These are phyloP conservation scores for Lepidothrix coronata DNA, from an alignment of 2,113 vertebrate genomes.

Conservation along the genomic window DNA sequence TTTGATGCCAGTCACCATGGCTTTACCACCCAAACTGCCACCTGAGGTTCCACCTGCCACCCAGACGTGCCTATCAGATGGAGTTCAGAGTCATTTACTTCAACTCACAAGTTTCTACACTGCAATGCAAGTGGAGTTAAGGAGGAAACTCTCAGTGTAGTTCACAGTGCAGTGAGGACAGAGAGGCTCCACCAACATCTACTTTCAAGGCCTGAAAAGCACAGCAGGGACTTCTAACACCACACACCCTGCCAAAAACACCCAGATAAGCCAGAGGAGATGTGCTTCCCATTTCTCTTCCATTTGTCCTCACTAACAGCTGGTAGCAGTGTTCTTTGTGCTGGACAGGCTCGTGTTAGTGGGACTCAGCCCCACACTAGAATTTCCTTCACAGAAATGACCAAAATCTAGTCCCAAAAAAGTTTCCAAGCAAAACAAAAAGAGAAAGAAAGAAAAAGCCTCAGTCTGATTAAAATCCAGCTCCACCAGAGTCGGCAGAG, in stretches of 20 bases:
- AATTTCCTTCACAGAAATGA: not conserved
- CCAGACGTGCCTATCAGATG: not conserved
- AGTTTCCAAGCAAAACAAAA: not conserved
- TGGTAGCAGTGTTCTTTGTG: accelerated
- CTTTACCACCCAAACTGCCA: not conserved
- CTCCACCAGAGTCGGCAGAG: not conserved
- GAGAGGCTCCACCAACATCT: accelerated
- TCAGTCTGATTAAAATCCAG: not conserved
- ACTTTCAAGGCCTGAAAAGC: not conserved
- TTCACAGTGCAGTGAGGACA: not conserved
- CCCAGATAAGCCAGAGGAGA: not conserved
- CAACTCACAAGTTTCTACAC: not conserved
- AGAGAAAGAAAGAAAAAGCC: not conserved
- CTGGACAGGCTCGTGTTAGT: accelerated
- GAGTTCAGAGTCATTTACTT: not conserved
- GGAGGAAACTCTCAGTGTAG: not conserved
- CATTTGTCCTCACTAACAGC: not conserved
- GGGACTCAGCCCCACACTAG: accelerated
- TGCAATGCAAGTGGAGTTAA: accelerated
- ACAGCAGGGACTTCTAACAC: not conserved
- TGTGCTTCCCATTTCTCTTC: not conserved
- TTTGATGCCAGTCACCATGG: accelerated
- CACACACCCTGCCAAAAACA: not conserved
- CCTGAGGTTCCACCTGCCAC: not conserved
- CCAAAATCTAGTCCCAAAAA: not conserved